Base-by-base conservation (phyloP, 2,888 invertebrate species). In the Platycheirus rosarum region DNA sequence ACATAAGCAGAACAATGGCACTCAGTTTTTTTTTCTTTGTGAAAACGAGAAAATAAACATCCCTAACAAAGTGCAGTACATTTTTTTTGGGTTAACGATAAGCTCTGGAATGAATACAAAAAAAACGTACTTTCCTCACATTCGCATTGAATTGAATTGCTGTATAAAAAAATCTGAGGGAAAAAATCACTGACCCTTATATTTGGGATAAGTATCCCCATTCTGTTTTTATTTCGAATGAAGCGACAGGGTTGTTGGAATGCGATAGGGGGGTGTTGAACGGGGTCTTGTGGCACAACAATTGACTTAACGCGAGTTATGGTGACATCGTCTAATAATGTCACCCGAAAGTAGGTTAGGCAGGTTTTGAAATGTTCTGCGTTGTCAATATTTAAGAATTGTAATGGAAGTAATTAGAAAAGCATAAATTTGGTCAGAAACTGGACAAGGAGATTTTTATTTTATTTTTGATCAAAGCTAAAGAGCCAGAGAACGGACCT, bases 251-350 rank as follows among this genome's bases (percentile, higher is more conserved):
- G 18, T 42, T 53, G 29, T 44, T 20, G 46, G 75, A 70, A 76
- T 80, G 49, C 42, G 70, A 65, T 66, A 51, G 53, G 42, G 70
- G 51, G 57, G 60, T 69, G 49, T 40, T 51, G 55, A 79, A 53
- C 63, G 40, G 42, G 29, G 63, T 68, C 46, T 55, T 63, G n/a
- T 40, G 23, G 20, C 46, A 79, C 77, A 77, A 84, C 79, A 85
- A 85, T 84, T 85, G 85, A 85, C 82, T 85, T 84, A 84, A 84
- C 84, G 78, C 85, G 84, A 79, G 84, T 85, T 77, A 78, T 75
- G 85, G 69, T 85, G 84, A 84, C 84, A 84, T 85, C 84, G 65
- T 74, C 57, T 79, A 77, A 84, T 84, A 80, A 84, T 84, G 82
- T 84, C 70, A 60, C 42, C 29, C 8, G n/a, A 26, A 26, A 40